A percentile compares a stretch with the other conserved stretches of the same genome.
Conservation (phyloP, 2,113 vertebrate genomes). For the Chunga burmeisteri region DNA sequence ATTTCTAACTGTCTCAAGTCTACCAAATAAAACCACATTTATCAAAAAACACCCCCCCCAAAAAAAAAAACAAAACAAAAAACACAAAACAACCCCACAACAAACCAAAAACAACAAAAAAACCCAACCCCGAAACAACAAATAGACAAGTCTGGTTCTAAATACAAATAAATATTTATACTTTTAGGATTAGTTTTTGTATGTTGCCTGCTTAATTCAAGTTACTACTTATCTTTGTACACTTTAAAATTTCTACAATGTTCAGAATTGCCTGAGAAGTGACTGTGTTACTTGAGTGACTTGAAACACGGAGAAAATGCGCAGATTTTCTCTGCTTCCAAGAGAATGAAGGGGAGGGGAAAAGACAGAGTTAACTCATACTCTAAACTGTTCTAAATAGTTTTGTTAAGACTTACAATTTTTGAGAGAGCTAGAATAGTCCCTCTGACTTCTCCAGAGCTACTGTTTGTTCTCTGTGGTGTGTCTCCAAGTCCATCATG, state of each 20-base stretch:
- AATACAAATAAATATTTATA: neutral
- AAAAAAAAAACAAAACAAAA: too few relatives aligned
- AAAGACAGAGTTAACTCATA: neutral
- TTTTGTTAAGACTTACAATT: neutral
- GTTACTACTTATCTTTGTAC: neutral
- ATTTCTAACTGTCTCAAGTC: neutral
- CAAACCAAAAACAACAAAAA: too few relatives aligned
- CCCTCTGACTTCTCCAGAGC: neutral
- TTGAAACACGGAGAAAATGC: neutral
- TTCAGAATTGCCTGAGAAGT: neutral
- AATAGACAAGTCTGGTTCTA: neutral
- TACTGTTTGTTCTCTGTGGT: neutral
- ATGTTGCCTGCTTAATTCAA: neutral
- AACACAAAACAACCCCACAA: too few relatives aligned
- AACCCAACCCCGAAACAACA: too few relatives aligned
- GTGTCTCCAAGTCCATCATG: neutral
- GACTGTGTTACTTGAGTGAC: neutral
- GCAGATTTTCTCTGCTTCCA: neutral
- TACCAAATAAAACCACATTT: neutral
- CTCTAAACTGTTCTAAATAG: neutral
- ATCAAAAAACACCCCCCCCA: neutral
- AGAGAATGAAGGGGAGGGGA: rapidly evolving
- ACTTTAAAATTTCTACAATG: neutral
- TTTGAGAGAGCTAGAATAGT: neutral
- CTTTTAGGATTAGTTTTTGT: neutral